Conservation (phyloP, 2,888 invertebrate genomes). For the Busseola fusca region DNA sequence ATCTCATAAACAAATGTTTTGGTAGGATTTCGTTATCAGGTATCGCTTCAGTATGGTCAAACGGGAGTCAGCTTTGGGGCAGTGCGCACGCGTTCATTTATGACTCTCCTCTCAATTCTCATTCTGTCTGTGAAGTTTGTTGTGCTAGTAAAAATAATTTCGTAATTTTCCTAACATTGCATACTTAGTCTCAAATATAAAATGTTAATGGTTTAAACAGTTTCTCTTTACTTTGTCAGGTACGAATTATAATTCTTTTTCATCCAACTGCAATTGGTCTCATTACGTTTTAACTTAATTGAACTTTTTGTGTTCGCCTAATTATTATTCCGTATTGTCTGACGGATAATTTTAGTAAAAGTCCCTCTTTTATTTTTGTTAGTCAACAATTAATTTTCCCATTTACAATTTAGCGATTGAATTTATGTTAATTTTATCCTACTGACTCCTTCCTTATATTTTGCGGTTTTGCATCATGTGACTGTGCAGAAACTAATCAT, state of each 20-base stretch:
- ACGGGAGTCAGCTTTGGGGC: slow-evolving; percentile 59
- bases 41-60: slow-evolving; percentile 64
- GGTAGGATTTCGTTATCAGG: slow-evolving; percentile 63
- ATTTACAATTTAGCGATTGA: not conserved
- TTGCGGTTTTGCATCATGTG: slow-evolving; percentile 19
- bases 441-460: slow-evolving; percentile 36
- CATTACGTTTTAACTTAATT: slow-evolving; percentile 2
- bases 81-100: slow-evolving; percentile 63
- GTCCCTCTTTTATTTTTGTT: not conserved
- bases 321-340: not conserved
- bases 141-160: slow-evolving; percentile 35
- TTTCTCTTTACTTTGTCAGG: slow-evolving; percentile 39
- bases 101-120: slow-evolving; percentile 33
- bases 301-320: not conserved
- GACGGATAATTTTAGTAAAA: not conserved
- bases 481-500: slow-evolving; percentile 27
- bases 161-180: slow-evolving; percentile 5
- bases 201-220: slow-evolving; percentile 22
- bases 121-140: slow-evolving; percentile 29
- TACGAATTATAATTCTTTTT: slow-evolving; percentile 30
- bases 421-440: slow-evolving; percentile 24
- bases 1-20: slow-evolving; percentile 37
- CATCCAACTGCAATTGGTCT: not conserved
- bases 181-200: slow-evolving; percentile 11
- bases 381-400: not conserved